Percentiles rank a stretch among this genome's conserved stretches.
phyloP scores from a whole-genome alignment of 1,140 invertebrate genomes.

The Nasonia vitripennis region DNA sequence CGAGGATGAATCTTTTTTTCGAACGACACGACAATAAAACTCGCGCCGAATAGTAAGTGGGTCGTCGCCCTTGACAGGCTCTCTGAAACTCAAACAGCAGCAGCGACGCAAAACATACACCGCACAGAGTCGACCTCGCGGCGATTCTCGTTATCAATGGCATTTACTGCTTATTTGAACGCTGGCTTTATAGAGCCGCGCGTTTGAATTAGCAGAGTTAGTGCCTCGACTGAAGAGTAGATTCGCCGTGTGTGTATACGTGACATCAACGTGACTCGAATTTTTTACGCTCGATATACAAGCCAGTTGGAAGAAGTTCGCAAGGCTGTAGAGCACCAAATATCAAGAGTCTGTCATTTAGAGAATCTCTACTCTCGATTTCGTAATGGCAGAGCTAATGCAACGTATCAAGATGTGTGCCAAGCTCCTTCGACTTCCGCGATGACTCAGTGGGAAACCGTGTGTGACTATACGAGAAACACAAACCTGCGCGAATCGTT shows the following conservation, averaged over 20 bases:
- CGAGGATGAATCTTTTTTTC: conserved; percentile 17
- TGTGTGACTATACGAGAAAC: too few relatives aligned
- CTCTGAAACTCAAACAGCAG: not conserved
- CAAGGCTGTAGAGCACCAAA: too few relatives aligned
- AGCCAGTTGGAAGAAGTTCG: too few relatives aligned
- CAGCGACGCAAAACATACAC: not conserved
- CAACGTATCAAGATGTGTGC: too few relatives aligned
- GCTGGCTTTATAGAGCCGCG: not conserved
- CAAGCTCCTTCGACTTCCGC: too few relatives aligned
- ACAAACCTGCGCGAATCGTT: too few relatives aligned
- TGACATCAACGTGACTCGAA: not conserved
- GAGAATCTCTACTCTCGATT: too few relatives aligned
- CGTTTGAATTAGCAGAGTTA: not conserved
- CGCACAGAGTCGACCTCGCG: not conserved
- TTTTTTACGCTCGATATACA: too few relatives aligned
- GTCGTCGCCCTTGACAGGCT: conserved; percentile 17
- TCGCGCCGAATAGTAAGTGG: not conserved
- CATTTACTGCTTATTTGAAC: not conserved
- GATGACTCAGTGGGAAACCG: not conserved
- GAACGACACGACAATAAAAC: conserved; percentile 1
- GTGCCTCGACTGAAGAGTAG: not conserved
- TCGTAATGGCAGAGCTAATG: too few relatives aligned
- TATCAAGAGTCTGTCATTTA: too few relatives aligned
- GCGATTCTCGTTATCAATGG: conserved; percentile 31
- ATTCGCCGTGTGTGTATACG: not conserved